A percentile compares a stretch with the other conserved stretches of the same genome.
These are phyloP conservation scores for Noctua pronuba DNA, from an alignment of 2,888 invertebrate species.

Conservation along the genomic window DNA sequence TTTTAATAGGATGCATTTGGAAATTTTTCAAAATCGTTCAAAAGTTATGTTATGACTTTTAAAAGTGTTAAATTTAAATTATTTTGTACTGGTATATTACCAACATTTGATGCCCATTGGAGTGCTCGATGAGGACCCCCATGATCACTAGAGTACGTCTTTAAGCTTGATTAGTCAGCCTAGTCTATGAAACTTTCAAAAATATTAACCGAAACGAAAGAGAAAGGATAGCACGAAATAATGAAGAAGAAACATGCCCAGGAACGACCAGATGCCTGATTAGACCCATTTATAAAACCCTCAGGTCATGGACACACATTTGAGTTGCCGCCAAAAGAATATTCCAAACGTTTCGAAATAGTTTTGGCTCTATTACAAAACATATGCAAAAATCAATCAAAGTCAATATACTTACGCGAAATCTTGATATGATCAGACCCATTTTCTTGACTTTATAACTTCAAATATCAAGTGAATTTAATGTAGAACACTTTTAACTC, in stretches of 20 bases:
- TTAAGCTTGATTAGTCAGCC: neutral
- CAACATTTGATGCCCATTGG: conserved; percentile 43
- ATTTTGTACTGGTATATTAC: conserved; percentile 34
- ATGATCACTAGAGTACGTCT: conserved; percentile 26
- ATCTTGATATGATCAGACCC: conserved; percentile 92
- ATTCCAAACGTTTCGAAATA: conserved; percentile 81
- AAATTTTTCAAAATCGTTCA: neutral
- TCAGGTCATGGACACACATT: conserved; percentile 81
- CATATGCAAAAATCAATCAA: conserved; percentile 71
- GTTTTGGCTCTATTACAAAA: conserved; percentile 84
- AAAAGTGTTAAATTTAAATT: neutral
- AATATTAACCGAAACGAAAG: conserved; percentile 26
- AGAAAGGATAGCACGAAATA: conserved; percentile 41
- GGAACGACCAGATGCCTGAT: conserved; percentile 33
- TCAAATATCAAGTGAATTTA: conserved; percentile 62
- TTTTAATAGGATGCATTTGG: neutral
- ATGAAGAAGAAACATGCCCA: conserved; percentile 37
- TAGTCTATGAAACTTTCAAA: conserved; percentile 36
- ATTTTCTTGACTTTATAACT: conserved; percentile 81
- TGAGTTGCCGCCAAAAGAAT: conserved; percentile 86
- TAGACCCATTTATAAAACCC: conserved; percentile 60
- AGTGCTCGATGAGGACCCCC: conserved; percentile 28
- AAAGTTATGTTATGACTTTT: conserved; percentile 18
- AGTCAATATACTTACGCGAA: conserved; percentile 91
- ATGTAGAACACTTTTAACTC: conserved; percentile 72